Base-by-base conservation (phyloP, 30 jellyfish, hydroid and myxozoan genomes). In the Rhopilema esculentum region DNA sequence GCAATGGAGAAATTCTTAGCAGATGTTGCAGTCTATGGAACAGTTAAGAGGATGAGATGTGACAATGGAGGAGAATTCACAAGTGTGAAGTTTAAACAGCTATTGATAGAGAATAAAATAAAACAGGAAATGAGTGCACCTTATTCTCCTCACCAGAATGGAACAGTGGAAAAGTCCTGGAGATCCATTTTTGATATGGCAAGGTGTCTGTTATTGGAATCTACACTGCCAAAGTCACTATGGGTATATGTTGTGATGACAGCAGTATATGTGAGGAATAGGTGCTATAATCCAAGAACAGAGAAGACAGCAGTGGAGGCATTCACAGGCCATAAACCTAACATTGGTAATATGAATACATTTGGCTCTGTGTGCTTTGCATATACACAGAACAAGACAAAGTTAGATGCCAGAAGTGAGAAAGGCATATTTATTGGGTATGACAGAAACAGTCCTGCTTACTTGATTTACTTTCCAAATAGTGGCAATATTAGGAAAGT, bases 241-340 rank as follows among this genome's bases (percentile, higher is more conserved):
- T 92, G 98, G 98, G 69, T 88, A 21, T 92, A 92, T 73, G 94
- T 97, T 0, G 89, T 87, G 48, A 80, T 79, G 94, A 76, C 91
- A 4, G 98, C 97, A 16, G 62, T 74, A 65, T 71, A 89, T 52
- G 57, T 91, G 65, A 40, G 97, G 27, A 83, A 72, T 52, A 70
- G 79, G 61, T 83, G 79, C 49, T 83, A 77, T 68, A 77, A 62
- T 63, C 48, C 27, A n/a, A 32, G 91, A 49, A 23, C 68, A 67
- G 83, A 69, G 49, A 81, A 29, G 52, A 81, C 91, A 30, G 73
- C 91, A 31, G 48, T 25, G 48, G 74, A 66, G 50, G 91, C 91
- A 18, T 64, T 86, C 77, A 77, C 89, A 8, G 95, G 95, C 50
- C 30, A 65, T 67, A 63, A 50, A 61, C 53, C 57, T 23, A 48